Evolutionary conservation across 2,888 invertebrate species (phyloP).

Genomic region (Nudaria mundana): DNA sequence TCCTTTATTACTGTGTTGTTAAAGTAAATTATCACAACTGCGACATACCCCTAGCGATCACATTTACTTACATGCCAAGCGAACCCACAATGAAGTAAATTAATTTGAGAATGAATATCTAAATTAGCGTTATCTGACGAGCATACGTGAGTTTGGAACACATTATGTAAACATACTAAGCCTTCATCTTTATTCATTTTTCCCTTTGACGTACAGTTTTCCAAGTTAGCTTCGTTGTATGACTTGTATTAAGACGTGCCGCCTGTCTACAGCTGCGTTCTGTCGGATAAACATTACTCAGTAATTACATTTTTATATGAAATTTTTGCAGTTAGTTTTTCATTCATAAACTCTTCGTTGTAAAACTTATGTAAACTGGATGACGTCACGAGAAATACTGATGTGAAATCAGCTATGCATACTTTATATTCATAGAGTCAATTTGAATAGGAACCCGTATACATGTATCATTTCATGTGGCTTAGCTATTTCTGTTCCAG

Average conservation of each 20-base stretch:
- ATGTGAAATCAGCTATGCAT: too few species aligned
- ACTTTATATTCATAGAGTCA: too few species aligned
- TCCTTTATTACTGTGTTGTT: slow-evolving; percentile 31
- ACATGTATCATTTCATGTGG: too few species aligned
- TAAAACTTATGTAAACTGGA: too few species aligned
- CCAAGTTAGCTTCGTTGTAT: slow-evolving; percentile 48
- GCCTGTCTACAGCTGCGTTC: slow-evolving; percentile 60
- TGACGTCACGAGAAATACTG: too few species aligned
- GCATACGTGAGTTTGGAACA: too few species aligned
- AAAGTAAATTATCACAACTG: slow-evolving; percentile 34
- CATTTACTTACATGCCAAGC: slow-evolving; percentile 10
- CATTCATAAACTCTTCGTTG: too few species aligned
- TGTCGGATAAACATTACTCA: slow-evolving; percentile 71
- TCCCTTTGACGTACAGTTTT: slow-evolving; percentile 52
- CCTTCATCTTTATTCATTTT: slow-evolving; percentile 61
- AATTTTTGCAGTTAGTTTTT: too few species aligned
- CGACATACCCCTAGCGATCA: slow-evolving; percentile 16
- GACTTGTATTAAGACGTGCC: slow-evolving; percentile 62
- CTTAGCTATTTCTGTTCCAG: too few species aligned
- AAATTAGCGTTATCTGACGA: too few species aligned
- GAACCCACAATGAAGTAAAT: slow-evolving; percentile 5
- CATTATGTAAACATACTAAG: slow-evolving; percentile 37
- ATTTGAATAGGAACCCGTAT: too few species aligned
- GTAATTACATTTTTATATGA: too few species aligned
- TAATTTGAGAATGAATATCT: slow-evolving; percentile 4